A percentile compares a stretch with the other conserved stretches of the same genome.
Conservation (phyloP, 1,140 invertebrate species). For the Lordiphosa clarofinis region DNA sequence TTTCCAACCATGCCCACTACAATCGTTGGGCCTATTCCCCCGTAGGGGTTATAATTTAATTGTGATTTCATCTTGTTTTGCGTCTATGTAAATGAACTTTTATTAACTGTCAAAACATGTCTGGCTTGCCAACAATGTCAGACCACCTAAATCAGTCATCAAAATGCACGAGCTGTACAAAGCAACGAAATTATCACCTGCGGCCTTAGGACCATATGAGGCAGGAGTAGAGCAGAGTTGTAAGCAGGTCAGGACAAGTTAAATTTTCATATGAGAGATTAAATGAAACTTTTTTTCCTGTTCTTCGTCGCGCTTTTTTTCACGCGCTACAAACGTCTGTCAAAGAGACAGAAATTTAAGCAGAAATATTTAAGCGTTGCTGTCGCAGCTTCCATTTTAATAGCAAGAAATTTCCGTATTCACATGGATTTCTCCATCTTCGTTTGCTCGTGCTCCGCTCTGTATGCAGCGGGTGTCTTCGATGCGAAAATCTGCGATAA, state of each 20-base stretch:
- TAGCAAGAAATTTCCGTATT: slow-evolving; percentile 19
- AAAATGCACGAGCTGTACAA: slow-evolving; percentile 11
- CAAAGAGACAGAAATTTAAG: slow-evolving; percentile 37
- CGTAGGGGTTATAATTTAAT: slow-evolving; percentile 1
- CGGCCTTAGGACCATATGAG: slow-evolving; percentile 3
- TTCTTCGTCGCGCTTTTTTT: slow-evolving; percentile 12
- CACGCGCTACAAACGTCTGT: slow-evolving; percentile 24
- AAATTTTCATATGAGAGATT: slow-evolving; percentile 43
- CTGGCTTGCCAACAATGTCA: slow-evolving; percentile 16
- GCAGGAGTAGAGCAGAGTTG: not conserved
- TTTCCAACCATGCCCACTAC: no score
- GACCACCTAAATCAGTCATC: slow-evolving; percentile 32
- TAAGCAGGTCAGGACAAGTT: slow-evolving; percentile 2
- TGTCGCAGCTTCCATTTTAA: slow-evolving; percentile 31
- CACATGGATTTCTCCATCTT: slow-evolving; percentile 5
- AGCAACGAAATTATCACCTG: slow-evolving; percentile 17
- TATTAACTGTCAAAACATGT: slow-evolving; percentile 39
- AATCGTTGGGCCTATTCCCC: not conserved
- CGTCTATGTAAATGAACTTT: slow-evolving; percentile 25
- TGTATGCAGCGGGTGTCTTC: slow-evolving; percentile 58
- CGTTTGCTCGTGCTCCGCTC: slow-evolving; percentile 9
- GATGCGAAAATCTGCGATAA: slow-evolving; percentile 67
- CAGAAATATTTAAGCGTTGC: slow-evolving; percentile 50
- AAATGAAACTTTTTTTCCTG: slow-evolving; percentile 32
- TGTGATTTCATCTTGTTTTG: slow-evolving; percentile 2